Evolutionary conservation across 2,888 invertebrate genomes (phyloP), one percentile per base, ranked within the genome.

Genomic region (Drosophila hamatofila): DNA sequence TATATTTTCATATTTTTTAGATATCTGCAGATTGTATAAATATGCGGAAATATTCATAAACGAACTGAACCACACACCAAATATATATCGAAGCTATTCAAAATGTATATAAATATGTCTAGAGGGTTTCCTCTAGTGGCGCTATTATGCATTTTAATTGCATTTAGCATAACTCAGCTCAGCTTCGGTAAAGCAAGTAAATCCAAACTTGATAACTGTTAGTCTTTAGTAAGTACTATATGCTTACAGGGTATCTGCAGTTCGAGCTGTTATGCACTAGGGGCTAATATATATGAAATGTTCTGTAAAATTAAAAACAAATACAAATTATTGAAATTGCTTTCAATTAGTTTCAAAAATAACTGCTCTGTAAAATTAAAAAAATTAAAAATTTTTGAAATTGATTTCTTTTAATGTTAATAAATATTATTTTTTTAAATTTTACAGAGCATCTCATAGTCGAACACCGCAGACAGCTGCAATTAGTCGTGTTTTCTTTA

Each of bases 401-500:
- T n/a, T n/a, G n/a, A n/a, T n/a, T n/a, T n/a, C n/a, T n/a, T n/a
- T n/a, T n/a, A n/a, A n/a, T n/a, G n/a, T n/a, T n/a, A n/a, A n/a
- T n/a, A n/a, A n/a, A n/a, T n/a, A n/a, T n/a, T n/a, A n/a, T n/a
- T n/a, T n/a, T n/a, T n/a, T n/a, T n/a, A n/a, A n/a, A 8, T 21
- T 25, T 7, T 12, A 49, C 35, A 51, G 44, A 16, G 44, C 30
- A 58, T 37, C 18, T 18, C 3, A 16, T 6, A 58, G 80, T 80
- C 67, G 27, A 9, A 30, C 51, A 30, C 51, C 41, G 0, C 2
- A 23, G 1, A 7, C 11, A 21, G 18, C 37, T 49, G 52, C 39
- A 61, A 46, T 57, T 4, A 23, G 48, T 58, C 59, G 42, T 56
- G 42, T 67, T 56, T 67, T 52, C 77, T 55, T 80, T 5, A 25